Evolutionary conservation across 2,797 vertebrate genomes (phyloP), one percentile per base, ranked within the genome.

Genomic region (Nasua narica): DNA sequence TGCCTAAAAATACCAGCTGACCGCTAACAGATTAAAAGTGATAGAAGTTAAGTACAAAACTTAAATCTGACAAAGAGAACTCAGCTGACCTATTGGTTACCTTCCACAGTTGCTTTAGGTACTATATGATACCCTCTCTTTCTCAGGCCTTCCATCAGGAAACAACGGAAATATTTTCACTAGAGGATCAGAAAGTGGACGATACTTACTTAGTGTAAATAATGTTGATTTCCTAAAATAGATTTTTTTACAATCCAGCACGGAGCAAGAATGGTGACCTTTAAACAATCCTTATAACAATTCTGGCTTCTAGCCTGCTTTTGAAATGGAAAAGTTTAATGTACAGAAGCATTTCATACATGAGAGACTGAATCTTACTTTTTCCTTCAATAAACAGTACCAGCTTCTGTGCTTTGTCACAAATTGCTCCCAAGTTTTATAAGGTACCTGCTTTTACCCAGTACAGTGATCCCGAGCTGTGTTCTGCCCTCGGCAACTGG

Each of bases 1-100:
- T 82, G 77, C 40, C 96, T 96, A 81, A 96, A 97, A 97, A 91
- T 95, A 88, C 23, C 43, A 4, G 90, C 18, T 74, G 90, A 88
- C 25, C 43, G 25, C 6, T 29, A 77, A 62, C 40, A 84, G 50
- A 60, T 82, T 52, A 86, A 95, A 91, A 95, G 86, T 84, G 88
- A 43, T 46, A 35, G 35, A 94, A 82, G 43, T 91, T 91, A 95
- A 87, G 52, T 74, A 40, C 2, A 74, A 87, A 91, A 85, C 65
- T 90, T 92, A 81, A 95, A 58, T 88, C 56, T 77, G 35, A 50
- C 67, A 87, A 79, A 21, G 14, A 69, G 81, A 82, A 58, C 29
- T 78, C 74, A 43, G 21, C 9, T n/a, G 32, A 56, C 52, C 77
- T 82, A 25, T 79, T 62, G 11, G 43, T 87, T 84, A 87, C 25